A percentile compares a stretch with the other conserved stretches of the same genome.
phyloP scores from a whole-genome alignment of 2,888 invertebrate species.

The Oligia latruncula region DNA sequence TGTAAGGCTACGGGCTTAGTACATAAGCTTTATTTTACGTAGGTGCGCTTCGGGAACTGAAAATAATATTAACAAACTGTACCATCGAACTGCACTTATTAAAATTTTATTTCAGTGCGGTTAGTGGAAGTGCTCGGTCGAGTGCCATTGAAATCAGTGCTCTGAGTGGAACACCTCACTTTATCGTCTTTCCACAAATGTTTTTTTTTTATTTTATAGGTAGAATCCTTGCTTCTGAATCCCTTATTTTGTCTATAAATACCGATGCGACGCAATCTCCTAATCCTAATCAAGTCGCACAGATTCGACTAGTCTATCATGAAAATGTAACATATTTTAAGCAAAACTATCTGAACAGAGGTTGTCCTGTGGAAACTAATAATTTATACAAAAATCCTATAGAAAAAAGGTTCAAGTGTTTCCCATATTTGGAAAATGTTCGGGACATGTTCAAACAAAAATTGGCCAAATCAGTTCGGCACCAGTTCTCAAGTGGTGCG shows the following conservation, averaged over 20 bases:
- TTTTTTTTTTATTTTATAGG: conserved; percentile 1
- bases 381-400: background rate
- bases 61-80: background rate
- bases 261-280: background rate
- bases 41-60: background rate
- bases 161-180: background rate
- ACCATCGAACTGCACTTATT: background rate
- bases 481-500: background rate
- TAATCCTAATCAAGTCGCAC: too few relatives aligned
- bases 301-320: background rate
- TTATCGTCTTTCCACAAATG: background rate
- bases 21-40: conserved; percentile 1
- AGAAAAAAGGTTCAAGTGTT: background rate
- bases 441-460: background rate
- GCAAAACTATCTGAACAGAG: background rate
- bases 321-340: background rate
- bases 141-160: too few relatives aligned
- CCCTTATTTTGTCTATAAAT: background rate
- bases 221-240: background rate
- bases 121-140: too few relatives aligned
- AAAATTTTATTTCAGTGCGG: background rate
- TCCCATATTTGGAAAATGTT: background rate
- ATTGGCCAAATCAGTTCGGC: background rate
- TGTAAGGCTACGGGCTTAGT: conserved; percentile 35
- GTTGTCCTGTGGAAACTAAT: background rate